A percentile compares a stretch with the other conserved stretches of the same genome.
Conservation (phyloP, 2,797 vertebrate species). For the Miichthys miiuy region DNA sequence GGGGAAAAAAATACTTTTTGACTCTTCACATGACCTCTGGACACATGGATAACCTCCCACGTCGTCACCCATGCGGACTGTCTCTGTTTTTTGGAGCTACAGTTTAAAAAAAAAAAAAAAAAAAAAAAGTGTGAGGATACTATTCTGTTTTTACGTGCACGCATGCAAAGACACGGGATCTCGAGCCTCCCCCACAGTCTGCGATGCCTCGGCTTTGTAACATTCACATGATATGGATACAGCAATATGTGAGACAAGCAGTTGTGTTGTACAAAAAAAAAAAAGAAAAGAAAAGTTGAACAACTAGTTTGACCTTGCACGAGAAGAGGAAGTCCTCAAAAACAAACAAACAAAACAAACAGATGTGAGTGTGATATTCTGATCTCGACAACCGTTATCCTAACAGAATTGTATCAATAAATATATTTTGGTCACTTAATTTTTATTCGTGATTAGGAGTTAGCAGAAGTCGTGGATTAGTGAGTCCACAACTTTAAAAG, state of each 20-base stretch:
- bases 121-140: conserved; percentile 27
- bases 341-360: conserved; percentile 1
- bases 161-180: conserved; percentile 41
- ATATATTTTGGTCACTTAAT: conserved; percentile 84
- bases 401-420: conserved; percentile 77
- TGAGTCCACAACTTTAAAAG: conserved; percentile 60
- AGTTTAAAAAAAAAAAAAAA: background rate
- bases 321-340: conserved; percentile 16
- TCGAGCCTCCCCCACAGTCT: conserved; percentile 18
- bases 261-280: conserved; percentile 47
- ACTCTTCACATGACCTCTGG: conserved; percentile 34
- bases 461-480: conserved; percentile 68
- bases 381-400: conserved; percentile 46
- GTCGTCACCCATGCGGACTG: background rate
- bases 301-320: conserved; percentile 35
- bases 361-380: conserved; percentile 32
- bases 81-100: conserved; percentile 11
- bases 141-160: conserved; percentile 36
- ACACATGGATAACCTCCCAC: conserved; percentile 13
- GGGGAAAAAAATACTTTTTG: conserved; percentile 14
- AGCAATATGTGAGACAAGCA: conserved; percentile 71
- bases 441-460: conserved; percentile 80
- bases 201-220: conserved; percentile 56
- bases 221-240: conserved; percentile 77
- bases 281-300: background rate